These are phyloP conservation scores for Ormyrus pomaceus DNA, from an alignment of 2,888 invertebrate genomes.

Conservation along the genomic window DNA sequence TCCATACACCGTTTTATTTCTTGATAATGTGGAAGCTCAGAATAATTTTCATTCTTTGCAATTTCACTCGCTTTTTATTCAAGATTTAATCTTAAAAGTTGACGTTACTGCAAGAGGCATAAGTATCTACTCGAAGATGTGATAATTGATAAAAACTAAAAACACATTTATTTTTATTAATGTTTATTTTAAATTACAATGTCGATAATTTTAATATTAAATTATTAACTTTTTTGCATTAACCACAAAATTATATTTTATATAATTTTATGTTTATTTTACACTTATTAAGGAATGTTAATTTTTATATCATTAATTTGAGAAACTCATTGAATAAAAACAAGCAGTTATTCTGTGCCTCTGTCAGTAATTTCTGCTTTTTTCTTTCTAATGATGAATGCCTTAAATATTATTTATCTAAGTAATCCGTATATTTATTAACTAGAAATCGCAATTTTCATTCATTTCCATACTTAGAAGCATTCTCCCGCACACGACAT, in stretches of 20 bases:
- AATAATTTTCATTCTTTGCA: constrained; percentile 46
- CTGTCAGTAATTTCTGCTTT: constrained; percentile 49
- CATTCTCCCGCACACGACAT: constrained; percentile 27
- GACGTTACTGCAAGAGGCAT: constrained; percentile 53
- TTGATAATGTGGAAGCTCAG: constrained; percentile 68
- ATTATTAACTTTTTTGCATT: constrained; percentile 11
- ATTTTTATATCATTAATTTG: constrained; percentile 15
- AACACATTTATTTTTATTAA: constrained; percentile 42
- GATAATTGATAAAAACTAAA: constrained; percentile 20
- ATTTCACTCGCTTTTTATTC: constrained; percentile 28
- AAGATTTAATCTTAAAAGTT: constrained; percentile 35
- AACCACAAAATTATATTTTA: constrained; percentile 12
- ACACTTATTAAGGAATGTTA: constrained; percentile 48
- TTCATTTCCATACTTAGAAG: constrained; percentile 18
- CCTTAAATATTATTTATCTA: constrained; percentile 52
- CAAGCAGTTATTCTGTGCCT: constrained; percentile 40
- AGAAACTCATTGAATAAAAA: constrained; percentile 45
- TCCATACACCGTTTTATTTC: constrained; percentile 64
- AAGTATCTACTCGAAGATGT: constrained; percentile 22
- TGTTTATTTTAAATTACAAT: constrained; percentile 48
- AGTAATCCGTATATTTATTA: constrained; percentile 51
- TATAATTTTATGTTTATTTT: constrained; percentile 8
- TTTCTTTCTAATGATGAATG: constrained; percentile 39
- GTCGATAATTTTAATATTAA: constrained; percentile 35
- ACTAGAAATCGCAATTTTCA: constrained; percentile 46